These are phyloP conservation scores for Malurus splendens DNA, from an alignment of 2,797 vertebrate genomes.

Conservation along the genomic window DNA sequence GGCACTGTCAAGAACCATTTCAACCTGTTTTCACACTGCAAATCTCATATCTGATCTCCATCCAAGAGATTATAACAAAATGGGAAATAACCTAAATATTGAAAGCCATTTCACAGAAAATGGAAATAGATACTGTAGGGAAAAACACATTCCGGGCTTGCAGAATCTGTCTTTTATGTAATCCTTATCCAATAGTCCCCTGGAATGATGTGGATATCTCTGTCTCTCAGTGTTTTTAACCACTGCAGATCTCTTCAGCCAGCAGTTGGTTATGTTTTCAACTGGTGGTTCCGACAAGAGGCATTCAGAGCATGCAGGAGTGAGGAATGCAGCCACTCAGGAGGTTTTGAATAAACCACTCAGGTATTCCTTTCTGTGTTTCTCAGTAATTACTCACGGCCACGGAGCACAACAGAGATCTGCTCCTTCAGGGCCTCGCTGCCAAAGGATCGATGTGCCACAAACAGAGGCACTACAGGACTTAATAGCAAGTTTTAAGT, in stretches of 20 bases:
- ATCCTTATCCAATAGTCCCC: background rate
- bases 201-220: background rate
- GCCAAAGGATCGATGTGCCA: background rate
- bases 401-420: background rate
- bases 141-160: slow-evolving; percentile 40
- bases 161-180: slow-evolving; percentile 40
- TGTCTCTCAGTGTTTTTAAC: background rate
- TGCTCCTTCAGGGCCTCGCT: background rate
- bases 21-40: slow-evolving; percentile 18
- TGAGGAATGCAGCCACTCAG: background rate
- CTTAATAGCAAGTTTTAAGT: background rate
- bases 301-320: background rate
- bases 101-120: slow-evolving; percentile 55
- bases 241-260: background rate
- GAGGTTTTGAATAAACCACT: background rate
- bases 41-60: slow-evolving; percentile 54
- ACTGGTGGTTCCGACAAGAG: background rate
- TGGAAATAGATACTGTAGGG: slow-evolving; percentile 40
- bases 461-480: background rate
- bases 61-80: background rate
- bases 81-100: slow-evolving; percentile 31
- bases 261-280: background rate
- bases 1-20: slow-evolving; percentile 19
- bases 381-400: slow-evolving; percentile 8
- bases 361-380: background rate